Base-by-base conservation (phyloP, 2,888 invertebrate species). In the Antheraea yamamai region DNA sequence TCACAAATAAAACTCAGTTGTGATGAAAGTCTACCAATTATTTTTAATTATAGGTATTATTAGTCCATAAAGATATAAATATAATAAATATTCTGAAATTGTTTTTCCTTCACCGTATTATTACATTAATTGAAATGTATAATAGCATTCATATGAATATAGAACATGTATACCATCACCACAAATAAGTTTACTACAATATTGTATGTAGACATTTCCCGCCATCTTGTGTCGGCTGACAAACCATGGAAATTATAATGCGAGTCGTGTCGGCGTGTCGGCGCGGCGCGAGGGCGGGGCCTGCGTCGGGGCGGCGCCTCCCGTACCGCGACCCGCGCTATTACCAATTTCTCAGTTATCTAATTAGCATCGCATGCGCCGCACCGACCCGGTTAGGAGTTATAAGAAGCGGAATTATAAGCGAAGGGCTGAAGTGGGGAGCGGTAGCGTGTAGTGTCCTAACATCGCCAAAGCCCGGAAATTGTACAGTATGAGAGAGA, bases 381-480 rank as follows among this genome's bases (percentile, higher is more conserved):
- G 75, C 77, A 79, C 77, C 75, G 72, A 75, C 70, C 51, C 74
- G 51, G 51, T 77, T 55, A 76, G 76, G 74, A 76, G 77, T 78
- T 76, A 78, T 79, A 72, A 76, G 76, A 79, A 74, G 76, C 75
- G 75, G 75, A 76, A 75, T 73, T 78, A 74, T 18, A 66, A 66
- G 64, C 84, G 79, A 81, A 81, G 81, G 78, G 82, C 84, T 81
- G 81, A 86, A 87, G 86, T 83, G 89, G 91, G 90, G 94, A 94
- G 93, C 92, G 94, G 94, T 92, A 93, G 94, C 94, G 94, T 94
- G 94, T 94, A 94, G 93, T 88, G 83, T 85, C 89, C 89, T 89
- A 89, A 85, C 90, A 87, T 86, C 88, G 88, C 88, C 88, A 84
- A 88, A 88, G 88, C 85, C 83, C 80, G 77, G 81, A 83, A 79